Base-by-base conservation (phyloP, 2,113 vertebrate species). In the Lipophrys pholis region DNA sequence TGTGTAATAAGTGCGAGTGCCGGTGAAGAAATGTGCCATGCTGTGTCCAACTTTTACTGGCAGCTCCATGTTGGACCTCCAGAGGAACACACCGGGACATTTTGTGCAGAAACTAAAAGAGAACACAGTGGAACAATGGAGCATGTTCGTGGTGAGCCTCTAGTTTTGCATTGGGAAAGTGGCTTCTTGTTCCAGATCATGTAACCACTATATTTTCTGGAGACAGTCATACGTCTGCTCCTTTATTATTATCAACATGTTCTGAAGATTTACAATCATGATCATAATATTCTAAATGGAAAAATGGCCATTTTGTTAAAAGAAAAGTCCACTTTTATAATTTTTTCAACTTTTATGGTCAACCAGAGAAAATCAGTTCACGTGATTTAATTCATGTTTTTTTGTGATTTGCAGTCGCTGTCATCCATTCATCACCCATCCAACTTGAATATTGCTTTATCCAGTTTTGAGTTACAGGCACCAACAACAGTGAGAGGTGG, bases 71-170 rank as follows among this genome's bases (percentile, higher is more conserved):
- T 5, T 21, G 36, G 43, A 38, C 53, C 68, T 71, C 40, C 57
- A 40, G 74, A 58, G 68, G 43, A 8, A 36, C 55, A 43, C 39
- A 52, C 2, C 11, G 57, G 77, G n/a, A 88, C 84, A 78, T 53
- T 73, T 76, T 78, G 82, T 80, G 21, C 21, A 30, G 21, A 30
- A 30, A 8, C 84, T 3, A 3, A 51, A 80, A 40, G 60, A 50
- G 57, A 69, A 78, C 63, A 30, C 15, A 7, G 3, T 48, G 64
- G 21, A 60, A 61, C 5, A 14, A 38, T 16, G 30, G 58, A 15
- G 5, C 7, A 16, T 30, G 21, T 53, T 60, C 36, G 30, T 5
- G 11, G 50, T 59, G 69, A 73, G 72, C 54, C 50, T 57, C 17
- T 38, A 14, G 76, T 66, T 66, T 58, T 9, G 8, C 41, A 70